Percentiles rank a stretch among this genome's conserved stretches.
Conservation (phyloP, 2,113 vertebrate species). For the Callaeas wilsoni region DNA sequence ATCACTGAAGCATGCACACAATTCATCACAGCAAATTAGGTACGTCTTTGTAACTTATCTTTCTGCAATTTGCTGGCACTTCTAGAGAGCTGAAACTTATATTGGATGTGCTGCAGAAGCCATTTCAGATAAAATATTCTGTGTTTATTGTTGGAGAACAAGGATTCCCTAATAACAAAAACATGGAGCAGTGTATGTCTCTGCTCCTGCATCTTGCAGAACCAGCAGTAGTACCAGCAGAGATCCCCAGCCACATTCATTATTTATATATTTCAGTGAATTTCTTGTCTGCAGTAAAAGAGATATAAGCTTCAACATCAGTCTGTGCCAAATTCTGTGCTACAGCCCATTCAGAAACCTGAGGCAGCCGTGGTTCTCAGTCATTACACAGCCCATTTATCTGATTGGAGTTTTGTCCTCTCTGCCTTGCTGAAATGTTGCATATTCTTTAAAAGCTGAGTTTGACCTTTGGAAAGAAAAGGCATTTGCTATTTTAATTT, state of each 20-base stretch:
- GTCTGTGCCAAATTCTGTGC: constrained; percentile 51
- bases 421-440: constrained; percentile 39
- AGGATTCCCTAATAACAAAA: constrained; percentile 50
- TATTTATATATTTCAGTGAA: constrained; percentile 74
- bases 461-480: constrained; percentile 60
- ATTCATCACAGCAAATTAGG: constrained; percentile 80
- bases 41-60: constrained; percentile 66
- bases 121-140: constrained; percentile 51
- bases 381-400: constrained; percentile 58
- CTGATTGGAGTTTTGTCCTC: constrained; percentile 60
- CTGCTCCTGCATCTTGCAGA: constrained; percentile 51
- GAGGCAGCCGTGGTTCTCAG: constrained; percentile 22
- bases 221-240: constrained; percentile 38
- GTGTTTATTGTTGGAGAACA: constrained; percentile 33
- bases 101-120: constrained; percentile 12
- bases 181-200: constrained; percentile 17
- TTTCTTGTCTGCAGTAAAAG: constrained; percentile 70
- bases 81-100: constrained; percentile 34
- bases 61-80: constrained; percentile 54
- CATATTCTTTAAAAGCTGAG: constrained; percentile 35
- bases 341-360: constrained; percentile 38
- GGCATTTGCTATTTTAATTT: neutral
- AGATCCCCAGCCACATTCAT: constrained; percentile 69
- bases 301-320: constrained; percentile 57
- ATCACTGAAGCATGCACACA: constrained; percentile 72